phyloP scores from a whole-genome alignment of 2,113 vertebrate genomes.

The Beaufortia kweichowensis region DNA sequence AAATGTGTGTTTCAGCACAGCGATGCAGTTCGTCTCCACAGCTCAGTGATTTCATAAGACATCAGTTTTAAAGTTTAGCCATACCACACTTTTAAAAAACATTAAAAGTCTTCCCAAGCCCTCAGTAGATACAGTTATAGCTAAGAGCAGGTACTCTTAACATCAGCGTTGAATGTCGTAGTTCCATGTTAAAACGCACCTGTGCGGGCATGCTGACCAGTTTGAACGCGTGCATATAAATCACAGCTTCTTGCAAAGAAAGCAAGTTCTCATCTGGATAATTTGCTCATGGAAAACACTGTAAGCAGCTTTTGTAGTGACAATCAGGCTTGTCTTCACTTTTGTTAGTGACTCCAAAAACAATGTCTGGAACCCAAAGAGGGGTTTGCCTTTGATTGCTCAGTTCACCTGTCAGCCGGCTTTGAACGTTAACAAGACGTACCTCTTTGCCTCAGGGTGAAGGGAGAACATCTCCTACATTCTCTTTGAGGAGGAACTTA shows the following conservation, averaged over 20 bases:
- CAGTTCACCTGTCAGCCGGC: background rate
- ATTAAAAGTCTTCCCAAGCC: background rate
- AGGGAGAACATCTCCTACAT: slow-evolving; percentile 31
- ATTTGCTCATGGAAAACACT: background rate
- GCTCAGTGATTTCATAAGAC: slow-evolving; percentile 32
- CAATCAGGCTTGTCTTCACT: background rate
- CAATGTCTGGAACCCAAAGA: background rate
- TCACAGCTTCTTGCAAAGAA: slow-evolving; percentile 15
- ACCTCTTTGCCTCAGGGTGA: slow-evolving; percentile 1
- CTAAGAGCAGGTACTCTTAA: background rate
- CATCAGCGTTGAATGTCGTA: background rate
- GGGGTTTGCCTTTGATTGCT: slow-evolving; percentile 6
- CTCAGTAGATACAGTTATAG: background rate
- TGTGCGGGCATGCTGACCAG: background rate
- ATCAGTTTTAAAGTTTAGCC: slow-evolving; percentile 8
- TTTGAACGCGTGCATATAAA: background rate
- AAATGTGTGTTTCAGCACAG: slow-evolving; percentile 18
- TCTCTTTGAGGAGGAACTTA: slow-evolving; percentile 18
- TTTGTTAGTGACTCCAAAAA: background rate
- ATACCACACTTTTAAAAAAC: slow-evolving; percentile 19
- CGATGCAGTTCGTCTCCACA: too few species aligned
- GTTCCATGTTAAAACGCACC: background rate
- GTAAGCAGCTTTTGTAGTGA: background rate
- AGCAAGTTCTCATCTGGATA: background rate
- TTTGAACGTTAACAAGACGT: slow-evolving; percentile 35